A percentile compares a stretch with the other conserved stretches of the same genome.
Evolutionary conservation across 2,888 invertebrate genomes (phyloP).

Genomic region (Rhabditoides inermis): DNA sequence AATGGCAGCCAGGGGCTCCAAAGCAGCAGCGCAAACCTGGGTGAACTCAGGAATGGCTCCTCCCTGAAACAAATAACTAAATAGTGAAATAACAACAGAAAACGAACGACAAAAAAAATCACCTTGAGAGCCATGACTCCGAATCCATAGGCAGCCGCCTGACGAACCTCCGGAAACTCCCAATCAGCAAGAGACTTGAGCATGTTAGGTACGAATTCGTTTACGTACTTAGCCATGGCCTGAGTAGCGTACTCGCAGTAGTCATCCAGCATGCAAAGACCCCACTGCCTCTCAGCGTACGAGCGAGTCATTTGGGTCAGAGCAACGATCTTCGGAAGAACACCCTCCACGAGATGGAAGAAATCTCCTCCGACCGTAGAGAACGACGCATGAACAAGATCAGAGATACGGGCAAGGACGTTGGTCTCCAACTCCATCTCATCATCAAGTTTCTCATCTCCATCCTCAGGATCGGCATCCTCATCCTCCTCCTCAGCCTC

Average conservation of each 20-base stretch:
- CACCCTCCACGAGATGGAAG: slow-evolving; percentile 56
- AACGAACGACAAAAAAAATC: no score
- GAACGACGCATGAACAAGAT: slow-evolving; percentile 31
- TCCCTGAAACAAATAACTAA: no score
- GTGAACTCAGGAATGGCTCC: no score
- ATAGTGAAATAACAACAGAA: no score
- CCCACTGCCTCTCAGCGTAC: slow-evolving; percentile 94
- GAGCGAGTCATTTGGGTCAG: slow-evolving; percentile 66
- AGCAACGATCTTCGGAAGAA: slow-evolving; percentile 50
- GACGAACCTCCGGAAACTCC: slow-evolving; percentile 79
- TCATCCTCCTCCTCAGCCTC: slow-evolving; percentile 29
- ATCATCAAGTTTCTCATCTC: slow-evolving; percentile 45
- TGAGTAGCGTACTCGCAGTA: slow-evolving; percentile 70
- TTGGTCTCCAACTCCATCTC: slow-evolving; percentile 40
- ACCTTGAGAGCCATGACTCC: slow-evolving; percentile 77
- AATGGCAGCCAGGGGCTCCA: slow-evolving; percentile 53
- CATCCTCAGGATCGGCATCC: slow-evolving; percentile 88
- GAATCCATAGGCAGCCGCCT: slow-evolving; percentile 91
- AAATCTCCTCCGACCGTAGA: slow-evolving; percentile 26
- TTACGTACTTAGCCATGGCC: slow-evolving; percentile 74
- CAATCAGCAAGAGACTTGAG: slow-evolving; percentile 72
- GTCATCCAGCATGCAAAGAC: slow-evolving; percentile 93
- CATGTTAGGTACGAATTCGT: slow-evolving; percentile 77
- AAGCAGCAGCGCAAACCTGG: slow-evolving; percentile 52
- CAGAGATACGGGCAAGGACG: slow-evolving; percentile 39